Base-by-base conservation (phyloP, 1,140 invertebrate genomes). In the Microplitis demolitor region DNA sequence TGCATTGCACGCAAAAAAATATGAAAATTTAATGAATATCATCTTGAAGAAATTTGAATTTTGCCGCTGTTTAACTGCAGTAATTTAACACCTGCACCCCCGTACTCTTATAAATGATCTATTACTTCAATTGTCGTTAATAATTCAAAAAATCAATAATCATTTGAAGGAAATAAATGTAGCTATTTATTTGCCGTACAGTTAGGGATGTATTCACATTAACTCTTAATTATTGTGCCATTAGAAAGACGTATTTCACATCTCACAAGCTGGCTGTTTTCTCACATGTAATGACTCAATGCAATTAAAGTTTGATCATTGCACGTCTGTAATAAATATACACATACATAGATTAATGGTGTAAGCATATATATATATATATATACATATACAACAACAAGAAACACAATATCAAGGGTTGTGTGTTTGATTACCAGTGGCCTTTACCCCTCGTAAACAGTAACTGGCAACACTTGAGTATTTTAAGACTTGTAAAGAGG, bases 141-240 rank as follows among this genome's bases (percentile, higher is more conserved):
- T 45, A 45, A 45, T 24, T 24, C 24, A 45, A 39, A 45, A 45
- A 45, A 16, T 33, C 58, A 33, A 24, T 14, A 56, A 56, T 56
- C n/a, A 16, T 4, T 5, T 1, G 1, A 4, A 8, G 8, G 37
- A 35, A 24, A 35, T 35, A 45, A 24, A 51, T 54, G 9, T 31
- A 31, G 24, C 66, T 33, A 67, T 51, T 6, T 11, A 51, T 58
- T 13, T 24, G 33, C 4, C 33, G 6, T 53, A 11, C 24, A 14
- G 31, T 11, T 24, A 34, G 53, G 53, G 35, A 68, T 34, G 33
- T 54, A 35, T 60, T 56, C 53, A 34, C 33, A 68, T 68, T 58
- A 67, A 67, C 33, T 68, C 31, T 1, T 56, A 68, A 68, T 68
- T 68, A 68, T 60, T n/a, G 50, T 68, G 31, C 66, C 58, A 37